Conservation (phyloP, 2,888 invertebrate species). For the Tethea ocularis region DNA sequence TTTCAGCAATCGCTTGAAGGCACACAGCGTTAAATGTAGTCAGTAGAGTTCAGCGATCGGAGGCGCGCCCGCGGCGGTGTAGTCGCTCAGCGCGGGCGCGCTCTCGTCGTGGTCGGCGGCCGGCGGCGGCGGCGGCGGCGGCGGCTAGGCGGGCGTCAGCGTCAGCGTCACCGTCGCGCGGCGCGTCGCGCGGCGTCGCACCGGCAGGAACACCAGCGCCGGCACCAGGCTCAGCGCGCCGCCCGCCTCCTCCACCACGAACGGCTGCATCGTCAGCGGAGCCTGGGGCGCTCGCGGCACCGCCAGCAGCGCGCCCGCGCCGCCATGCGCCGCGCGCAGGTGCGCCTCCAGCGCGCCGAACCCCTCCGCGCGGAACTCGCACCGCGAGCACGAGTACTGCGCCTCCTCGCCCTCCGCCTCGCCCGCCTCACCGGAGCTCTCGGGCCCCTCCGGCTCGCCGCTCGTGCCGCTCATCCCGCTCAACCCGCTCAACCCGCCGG, state of each 20-base stretch:
- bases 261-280: conserved; percentile 95
- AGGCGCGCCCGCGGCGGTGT: conserved; percentile 66
- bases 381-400: conserved; percentile 76
- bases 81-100: conserved; percentile 58
- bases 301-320: conserved; percentile 79
- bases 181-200: conserved; percentile 92
- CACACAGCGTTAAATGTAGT: conserved; percentile 90
- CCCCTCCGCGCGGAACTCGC: conserved; percentile 76
- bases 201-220: conserved; percentile 96
- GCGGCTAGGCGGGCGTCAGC: conserved; percentile 93
- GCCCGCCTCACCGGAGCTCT: conserved; percentile 49
- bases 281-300: conserved; percentile 86
- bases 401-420: conserved; percentile 54
- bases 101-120: conserved; percentile 42
- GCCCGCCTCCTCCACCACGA: conserved; percentile 88
- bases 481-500: conserved; percentile 28
- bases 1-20: conserved; percentile 91
- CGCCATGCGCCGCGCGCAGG: conserved; percentile 76
- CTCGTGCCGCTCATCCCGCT: conserved; percentile 27
- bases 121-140: conserved; percentile 25
- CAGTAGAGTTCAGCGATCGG: conserved; percentile 79
- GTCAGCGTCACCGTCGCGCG: conserved; percentile 96
- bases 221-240: conserved; percentile 90
- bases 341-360: conserved; percentile 78
- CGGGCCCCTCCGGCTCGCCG: conserved; percentile 33